A percentile compares a stretch with the other conserved stretches of the same genome.
These are phyloP conservation scores for Sprattus sprattus DNA, from an alignment of 2,113 vertebrate species.

Conservation along the genomic window DNA sequence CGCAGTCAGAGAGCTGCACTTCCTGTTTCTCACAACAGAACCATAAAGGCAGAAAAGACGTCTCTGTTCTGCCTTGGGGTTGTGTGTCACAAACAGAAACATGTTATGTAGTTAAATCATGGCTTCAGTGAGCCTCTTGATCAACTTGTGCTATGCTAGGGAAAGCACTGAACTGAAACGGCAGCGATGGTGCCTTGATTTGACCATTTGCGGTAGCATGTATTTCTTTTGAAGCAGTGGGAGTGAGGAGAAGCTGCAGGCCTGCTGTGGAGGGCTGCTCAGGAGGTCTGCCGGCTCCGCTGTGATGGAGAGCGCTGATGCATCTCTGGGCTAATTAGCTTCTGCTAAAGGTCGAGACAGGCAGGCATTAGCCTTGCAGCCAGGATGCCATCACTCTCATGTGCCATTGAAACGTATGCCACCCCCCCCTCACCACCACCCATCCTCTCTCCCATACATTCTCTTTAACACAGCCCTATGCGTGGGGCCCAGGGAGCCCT, in stretches of 20 bases:
- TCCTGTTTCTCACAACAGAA: not conserved
- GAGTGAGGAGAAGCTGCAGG: not conserved
- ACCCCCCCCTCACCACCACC: not conserved
- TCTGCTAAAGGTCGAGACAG: constrained; percentile 17
- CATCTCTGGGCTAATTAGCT: constrained; percentile 1
- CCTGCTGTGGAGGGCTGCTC: not conserved
- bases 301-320: not conserved
- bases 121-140: not conserved
- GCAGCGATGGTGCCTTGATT: not conserved
- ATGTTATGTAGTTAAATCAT: not conserved
- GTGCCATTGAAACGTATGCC: constrained; percentile 8
- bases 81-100: not conserved
- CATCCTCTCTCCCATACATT: not conserved
- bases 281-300: not conserved
- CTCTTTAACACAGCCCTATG: not conserved
- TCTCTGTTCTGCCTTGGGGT: not conserved
- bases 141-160: not conserved
- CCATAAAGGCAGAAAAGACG: not conserved
- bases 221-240: not conserved
- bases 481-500: not conserved
- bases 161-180: not conserved
- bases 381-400: constrained; percentile 19
- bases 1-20: not conserved
- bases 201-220: not conserved
- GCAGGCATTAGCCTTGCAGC: constrained; percentile 67